Conservation (phyloP, 2,113 vertebrate species). For the Manacus vitellinus region DNA sequence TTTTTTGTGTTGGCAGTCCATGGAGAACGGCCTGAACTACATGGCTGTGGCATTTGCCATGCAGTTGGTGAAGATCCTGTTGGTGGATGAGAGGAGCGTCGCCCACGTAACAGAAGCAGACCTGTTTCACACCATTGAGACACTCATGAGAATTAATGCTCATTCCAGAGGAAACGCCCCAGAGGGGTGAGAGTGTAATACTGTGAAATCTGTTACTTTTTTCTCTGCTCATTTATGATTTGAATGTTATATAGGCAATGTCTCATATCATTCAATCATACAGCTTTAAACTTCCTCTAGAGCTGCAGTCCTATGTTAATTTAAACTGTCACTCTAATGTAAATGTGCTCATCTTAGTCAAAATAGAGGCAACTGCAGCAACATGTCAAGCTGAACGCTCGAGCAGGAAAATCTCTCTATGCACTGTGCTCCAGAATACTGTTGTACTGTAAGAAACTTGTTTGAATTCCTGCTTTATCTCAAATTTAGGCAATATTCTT, state of each 20-base stretch:
- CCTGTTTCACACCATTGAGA: slow-evolving; percentile 98
- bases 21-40: slow-evolving; percentile 99
- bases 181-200: slow-evolving; percentile 85
- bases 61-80: slow-evolving; percentile 95
- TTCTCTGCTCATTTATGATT: background rate
- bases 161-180: slow-evolving; percentile 98
- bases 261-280: background rate
- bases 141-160: slow-evolving; percentile 97
- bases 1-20: slow-evolving; percentile 80
- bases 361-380: background rate
- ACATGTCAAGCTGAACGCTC: background rate
- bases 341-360: background rate
- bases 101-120: slow-evolving; percentile 96
- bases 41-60: slow-evolving; percentile 99
- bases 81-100: slow-evolving; percentile 95
- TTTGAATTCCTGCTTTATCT: background rate
- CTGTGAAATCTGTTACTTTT: background rate
- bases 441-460: background rate
- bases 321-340: background rate
- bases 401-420: background rate
- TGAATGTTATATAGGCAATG: background rate
- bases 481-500: background rate
- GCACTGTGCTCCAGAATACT: background rate
- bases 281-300: background rate
- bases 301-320: background rate